Conservation (phyloP, 2,113 vertebrate species). For the Heliornis fulica region DNA sequence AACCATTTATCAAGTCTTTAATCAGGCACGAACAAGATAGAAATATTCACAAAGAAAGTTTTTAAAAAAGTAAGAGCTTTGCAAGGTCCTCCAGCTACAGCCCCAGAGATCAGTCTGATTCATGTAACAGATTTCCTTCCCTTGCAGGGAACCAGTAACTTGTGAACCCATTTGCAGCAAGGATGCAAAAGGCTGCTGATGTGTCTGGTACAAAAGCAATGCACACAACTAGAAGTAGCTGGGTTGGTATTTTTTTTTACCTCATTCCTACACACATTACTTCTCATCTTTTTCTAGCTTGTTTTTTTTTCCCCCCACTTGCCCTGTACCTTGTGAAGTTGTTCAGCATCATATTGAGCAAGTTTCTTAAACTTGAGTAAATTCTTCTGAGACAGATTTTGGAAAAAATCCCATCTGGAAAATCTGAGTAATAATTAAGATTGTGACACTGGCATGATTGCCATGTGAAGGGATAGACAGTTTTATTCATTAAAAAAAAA, state of each 20-base stretch:
- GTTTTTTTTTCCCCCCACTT: background rate
- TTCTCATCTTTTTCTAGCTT: background rate
- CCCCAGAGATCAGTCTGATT: background rate
- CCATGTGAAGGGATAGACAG: background rate
- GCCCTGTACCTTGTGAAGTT: background rate
- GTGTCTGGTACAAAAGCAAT: background rate
- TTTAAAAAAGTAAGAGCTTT: background rate
- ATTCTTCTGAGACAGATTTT: background rate
- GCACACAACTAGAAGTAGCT: background rate
- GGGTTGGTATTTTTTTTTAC: background rate
- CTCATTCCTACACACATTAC: background rate
- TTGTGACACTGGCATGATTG: background rate
- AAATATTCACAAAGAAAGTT: background rate
- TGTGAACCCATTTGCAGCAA: background rate
- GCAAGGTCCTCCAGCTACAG: background rate
- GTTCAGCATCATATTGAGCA: background rate
- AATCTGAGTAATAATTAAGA: background rate
- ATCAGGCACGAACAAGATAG: background rate
- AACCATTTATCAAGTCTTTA: background rate
- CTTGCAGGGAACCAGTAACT: background rate
- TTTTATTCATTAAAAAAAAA: background rate
- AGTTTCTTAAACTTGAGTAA: background rate
- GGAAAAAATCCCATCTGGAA: background rate
- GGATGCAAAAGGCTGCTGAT: background rate
- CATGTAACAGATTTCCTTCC: background rate